Evolutionary conservation across 2,113 vertebrate genomes (phyloP).

Genomic region (Puffinus mauretanicus): DNA sequence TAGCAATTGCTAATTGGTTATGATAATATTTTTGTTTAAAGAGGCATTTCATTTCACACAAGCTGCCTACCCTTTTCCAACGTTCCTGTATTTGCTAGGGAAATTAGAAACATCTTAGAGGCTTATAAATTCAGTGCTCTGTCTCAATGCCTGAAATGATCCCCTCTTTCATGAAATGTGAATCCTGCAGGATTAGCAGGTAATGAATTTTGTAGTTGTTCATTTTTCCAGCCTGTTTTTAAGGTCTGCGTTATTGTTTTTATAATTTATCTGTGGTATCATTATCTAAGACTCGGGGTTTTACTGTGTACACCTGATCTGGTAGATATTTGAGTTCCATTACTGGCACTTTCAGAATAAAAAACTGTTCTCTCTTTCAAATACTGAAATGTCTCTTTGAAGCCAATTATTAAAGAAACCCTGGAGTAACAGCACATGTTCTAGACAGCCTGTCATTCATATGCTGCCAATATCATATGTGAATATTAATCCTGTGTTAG

Average conservation of each 20-base stretch:
- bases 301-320: background rate
- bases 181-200: background rate
- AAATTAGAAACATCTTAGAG: background rate
- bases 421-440: background rate
- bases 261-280: background rate
- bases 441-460: background rate
- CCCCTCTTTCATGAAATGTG: background rate
- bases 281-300: background rate
- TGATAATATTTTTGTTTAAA: background rate
- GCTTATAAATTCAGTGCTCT: background rate
- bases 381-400: background rate
- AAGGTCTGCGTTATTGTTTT: background rate
- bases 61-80: background rate
- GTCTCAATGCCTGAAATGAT: background rate
- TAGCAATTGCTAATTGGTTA: background rate
- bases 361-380: background rate
- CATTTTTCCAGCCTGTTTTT: background rate
- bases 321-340: background rate
- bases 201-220: background rate
- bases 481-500: background rate
- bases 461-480: background rate
- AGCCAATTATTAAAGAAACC: conserved; percentile 28
- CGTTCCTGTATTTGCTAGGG: background rate
- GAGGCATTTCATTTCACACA: background rate
- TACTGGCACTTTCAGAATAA: background rate